Evolutionary conservation across 2,797 vertebrate species (phyloP).

Genomic region (Microctenopoma steveboyesi): DNA sequence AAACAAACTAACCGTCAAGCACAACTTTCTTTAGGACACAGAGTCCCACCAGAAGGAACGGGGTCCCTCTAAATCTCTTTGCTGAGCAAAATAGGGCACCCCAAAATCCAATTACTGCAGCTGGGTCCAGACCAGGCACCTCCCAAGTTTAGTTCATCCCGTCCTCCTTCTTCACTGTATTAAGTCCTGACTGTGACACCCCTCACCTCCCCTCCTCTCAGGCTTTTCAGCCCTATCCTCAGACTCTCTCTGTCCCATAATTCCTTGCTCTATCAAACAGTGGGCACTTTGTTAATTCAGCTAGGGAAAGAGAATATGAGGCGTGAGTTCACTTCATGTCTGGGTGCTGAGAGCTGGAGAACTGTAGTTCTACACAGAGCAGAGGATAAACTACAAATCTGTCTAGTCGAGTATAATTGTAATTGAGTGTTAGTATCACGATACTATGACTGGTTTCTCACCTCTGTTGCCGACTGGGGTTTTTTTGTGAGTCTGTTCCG

Average conservation of each 20-base stretch:
- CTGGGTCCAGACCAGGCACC: conserved; percentile 53
- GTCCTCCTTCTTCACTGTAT: conserved; percentile 51
- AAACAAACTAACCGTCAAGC: conserved; percentile 71
- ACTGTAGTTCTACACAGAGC: conserved; percentile 7
- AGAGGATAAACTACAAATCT: neutral
- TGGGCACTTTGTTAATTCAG: conserved; percentile 51
- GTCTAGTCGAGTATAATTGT: conserved; percentile 1
- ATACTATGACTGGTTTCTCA: conserved; percentile 15
- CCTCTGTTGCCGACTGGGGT: neutral
- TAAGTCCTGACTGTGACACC: conserved; percentile 36
- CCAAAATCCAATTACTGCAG: conserved; percentile 77
- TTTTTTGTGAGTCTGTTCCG: conserved; percentile 6
- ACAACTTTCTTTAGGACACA: conserved; percentile 75
- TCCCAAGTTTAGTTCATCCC: conserved; percentile 46
- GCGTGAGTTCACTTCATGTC: conserved; percentile 2
- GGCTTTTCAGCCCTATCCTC: conserved; percentile 18
- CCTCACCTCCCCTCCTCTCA: no score
- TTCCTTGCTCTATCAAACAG: conserved; percentile 48
- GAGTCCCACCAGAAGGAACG: conserved; percentile 41
- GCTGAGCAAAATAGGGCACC: conserved; percentile 50
- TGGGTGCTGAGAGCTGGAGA: neutral
- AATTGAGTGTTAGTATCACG: conserved; percentile 19
- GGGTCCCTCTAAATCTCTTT: conserved; percentile 62
- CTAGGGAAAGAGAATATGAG: conserved; percentile 12
- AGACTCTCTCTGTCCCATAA: conserved; percentile 30